phyloP scores from a whole-genome alignment of 2,113 vertebrate species.

The Pungitius pungitius region DNA sequence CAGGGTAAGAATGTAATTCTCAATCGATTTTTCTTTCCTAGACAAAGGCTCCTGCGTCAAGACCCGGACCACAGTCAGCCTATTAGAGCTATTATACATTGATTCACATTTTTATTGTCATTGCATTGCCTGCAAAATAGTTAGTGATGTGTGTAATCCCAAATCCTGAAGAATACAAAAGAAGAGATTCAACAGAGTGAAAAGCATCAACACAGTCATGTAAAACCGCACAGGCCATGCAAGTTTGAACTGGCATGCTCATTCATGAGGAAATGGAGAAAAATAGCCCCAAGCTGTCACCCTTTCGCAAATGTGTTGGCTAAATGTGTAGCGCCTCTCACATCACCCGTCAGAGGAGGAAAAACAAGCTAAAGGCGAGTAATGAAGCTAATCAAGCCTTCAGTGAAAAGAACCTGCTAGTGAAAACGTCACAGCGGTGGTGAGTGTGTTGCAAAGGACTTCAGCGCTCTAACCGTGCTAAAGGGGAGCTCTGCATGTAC shows the following conservation, averaged over 20 bases:
- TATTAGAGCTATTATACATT: not conserved
- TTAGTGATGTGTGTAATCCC: not conserved
- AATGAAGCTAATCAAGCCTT: conserved; percentile 27
- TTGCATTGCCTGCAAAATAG: conserved; percentile 6
- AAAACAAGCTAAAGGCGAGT: conserved; percentile 29
- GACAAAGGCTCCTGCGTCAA: no score
- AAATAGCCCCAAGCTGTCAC: conserved; percentile 41
- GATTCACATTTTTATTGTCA: not conserved
- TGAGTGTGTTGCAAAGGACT: not conserved
- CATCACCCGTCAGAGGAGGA: conserved; percentile 22
- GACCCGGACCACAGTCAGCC: no score
- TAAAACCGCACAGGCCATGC: conserved; percentile 6
- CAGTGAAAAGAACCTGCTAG: conserved; percentile 6
- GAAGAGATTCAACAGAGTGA: not conserved
- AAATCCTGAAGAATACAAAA: not conserved
- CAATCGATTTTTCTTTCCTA: no score
- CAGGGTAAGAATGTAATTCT: no score
- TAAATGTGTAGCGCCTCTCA: conserved; percentile 52
- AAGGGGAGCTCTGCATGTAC: no score
- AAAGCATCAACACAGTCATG: not conserved
- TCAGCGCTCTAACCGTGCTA: not conserved
- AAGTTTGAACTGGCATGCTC: conserved; percentile 26
- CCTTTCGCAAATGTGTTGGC: conserved; percentile 42
- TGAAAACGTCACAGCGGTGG: not conserved
- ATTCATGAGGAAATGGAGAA: conserved; percentile 43